These are phyloP conservation scores for Pseudonaja textilis DNA, from an alignment of 2,113 vertebrate genomes.

Conservation along the genomic window DNA sequence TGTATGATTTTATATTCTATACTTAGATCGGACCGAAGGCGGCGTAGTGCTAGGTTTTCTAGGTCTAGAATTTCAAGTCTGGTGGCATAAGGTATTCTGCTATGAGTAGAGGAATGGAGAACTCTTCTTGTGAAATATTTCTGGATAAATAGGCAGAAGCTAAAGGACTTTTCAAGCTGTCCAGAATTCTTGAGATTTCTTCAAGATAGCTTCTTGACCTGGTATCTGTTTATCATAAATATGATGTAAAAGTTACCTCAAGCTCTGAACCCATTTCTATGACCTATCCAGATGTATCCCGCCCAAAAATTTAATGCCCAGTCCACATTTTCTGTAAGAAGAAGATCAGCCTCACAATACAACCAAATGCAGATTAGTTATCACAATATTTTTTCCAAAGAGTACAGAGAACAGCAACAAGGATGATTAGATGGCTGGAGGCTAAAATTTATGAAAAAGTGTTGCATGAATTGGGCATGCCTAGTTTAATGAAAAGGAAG, in stretches of 20 bases:
- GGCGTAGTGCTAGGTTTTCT: too few relatives aligned
- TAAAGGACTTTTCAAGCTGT: not conserved
- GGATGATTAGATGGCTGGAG: not conserved
- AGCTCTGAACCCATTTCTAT: not conserved
- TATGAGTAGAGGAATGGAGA: too few relatives aligned
- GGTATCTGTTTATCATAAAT: not conserved
- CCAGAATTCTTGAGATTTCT: not conserved
- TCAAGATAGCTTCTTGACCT: not conserved
- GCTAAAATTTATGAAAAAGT: not conserved
- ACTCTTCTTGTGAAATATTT: too few relatives aligned
- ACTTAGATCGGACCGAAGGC: too few relatives aligned
- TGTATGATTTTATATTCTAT: too few relatives aligned
- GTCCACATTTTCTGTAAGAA: not conserved
- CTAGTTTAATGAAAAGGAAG: not conserved
- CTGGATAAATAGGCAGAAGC: accelerated
- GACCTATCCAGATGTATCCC: not conserved
- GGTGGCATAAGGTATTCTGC: too few relatives aligned
- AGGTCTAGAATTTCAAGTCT: too few relatives aligned
- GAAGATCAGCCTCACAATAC: not conserved
- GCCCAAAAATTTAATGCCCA: not conserved
- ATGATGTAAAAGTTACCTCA: not conserved
- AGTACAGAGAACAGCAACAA: not conserved
- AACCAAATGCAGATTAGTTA: not conserved
- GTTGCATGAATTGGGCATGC: not conserved
- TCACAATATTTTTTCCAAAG: not conserved